Base-by-base conservation (phyloP, 2,113 vertebrate species). In the Clarias macrocephalus region DNA sequence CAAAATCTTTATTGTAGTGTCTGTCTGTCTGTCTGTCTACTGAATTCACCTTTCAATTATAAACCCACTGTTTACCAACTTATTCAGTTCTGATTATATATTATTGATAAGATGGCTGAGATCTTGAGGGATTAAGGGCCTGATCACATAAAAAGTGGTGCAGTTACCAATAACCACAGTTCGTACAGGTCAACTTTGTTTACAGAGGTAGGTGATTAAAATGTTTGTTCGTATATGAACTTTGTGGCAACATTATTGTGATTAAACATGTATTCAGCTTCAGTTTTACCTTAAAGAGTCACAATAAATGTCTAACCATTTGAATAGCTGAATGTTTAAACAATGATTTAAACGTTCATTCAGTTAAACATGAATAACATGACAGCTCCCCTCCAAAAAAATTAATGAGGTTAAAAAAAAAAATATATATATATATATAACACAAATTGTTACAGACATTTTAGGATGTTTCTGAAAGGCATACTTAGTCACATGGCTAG, bases 141-240 rank as follows among this genome's bases (percentile, higher is more conserved):
- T n/a, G 18, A 52, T 48, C n/a, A 23, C 66, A 56, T 6, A 25
- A 37, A 59, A 28, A 21, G 10, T 92, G 93, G 90, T 94, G 93
- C 94, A 93, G 92, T 85, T 79, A 62, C 93, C 91, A 90, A 93
- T 97, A 95, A 96, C 96, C 96, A 92, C 92, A 86, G 91, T 86
- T 95, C 94, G 91, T 94, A 94, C 93, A 33, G 30, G 5, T 16
- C 15, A 92, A 86, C 88, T 63, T 33, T 79, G 15, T 28, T 56
- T 2, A 56, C 48, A 75, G 9, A 28, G 13, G 13, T 56, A 5
- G 25, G 48, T 77, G 25, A 48, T 42, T 23, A n/a, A n/a, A 18
- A 0, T 56, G 25, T 28, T 56, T n/a, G 3, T 37, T 60, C 28
- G 33, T 12, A 80, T 56, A n/a, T 80, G 54, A 80, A 80, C 25